Conservation (phyloP, 2,113 vertebrate species). For the Saimiri boliviensis region DNA sequence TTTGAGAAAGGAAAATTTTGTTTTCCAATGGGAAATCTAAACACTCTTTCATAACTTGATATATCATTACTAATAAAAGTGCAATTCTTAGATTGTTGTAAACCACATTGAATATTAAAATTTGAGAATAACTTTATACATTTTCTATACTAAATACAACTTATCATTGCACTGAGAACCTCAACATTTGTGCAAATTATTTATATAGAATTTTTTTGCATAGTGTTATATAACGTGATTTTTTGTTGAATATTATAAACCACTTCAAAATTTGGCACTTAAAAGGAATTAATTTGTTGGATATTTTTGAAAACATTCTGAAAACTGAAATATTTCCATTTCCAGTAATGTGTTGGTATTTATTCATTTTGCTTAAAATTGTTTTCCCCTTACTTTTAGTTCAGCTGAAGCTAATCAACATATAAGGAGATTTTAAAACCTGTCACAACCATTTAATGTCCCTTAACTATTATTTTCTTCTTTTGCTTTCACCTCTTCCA, state of each 20-base stretch:
- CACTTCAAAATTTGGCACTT: slow-evolving; percentile 6
- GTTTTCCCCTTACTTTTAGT: slow-evolving; percentile 37
- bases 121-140: background rate
- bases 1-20: background rate
- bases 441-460: slow-evolving; percentile 11
- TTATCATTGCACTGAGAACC: background rate
- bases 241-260: slow-evolving; percentile 52
- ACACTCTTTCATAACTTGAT: background rate
- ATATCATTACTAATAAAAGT: slow-evolving; percentile 32
- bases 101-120: background rate
- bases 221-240: slow-evolving; percentile 38
- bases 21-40: background rate
- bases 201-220: slow-evolving; percentile 23
- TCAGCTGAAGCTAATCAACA: slow-evolving; percentile 11
- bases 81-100: background rate
- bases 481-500: background rate
- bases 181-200: slow-evolving; percentile 33
- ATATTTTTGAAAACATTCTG: slow-evolving; percentile 58
- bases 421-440: background rate
- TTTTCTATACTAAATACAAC: slow-evolving; percentile 46
- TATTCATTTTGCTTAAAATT: slow-evolving; percentile 44
- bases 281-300: slow-evolving; percentile 55
- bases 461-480: background rate
- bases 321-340: slow-evolving; percentile 55
- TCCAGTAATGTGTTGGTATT: slow-evolving; percentile 22